Evolutionary conservation across 2,797 vertebrate species (phyloP), one percentile per base, ranked within the genome.

Genomic region (Liparis tanakae): DNA sequence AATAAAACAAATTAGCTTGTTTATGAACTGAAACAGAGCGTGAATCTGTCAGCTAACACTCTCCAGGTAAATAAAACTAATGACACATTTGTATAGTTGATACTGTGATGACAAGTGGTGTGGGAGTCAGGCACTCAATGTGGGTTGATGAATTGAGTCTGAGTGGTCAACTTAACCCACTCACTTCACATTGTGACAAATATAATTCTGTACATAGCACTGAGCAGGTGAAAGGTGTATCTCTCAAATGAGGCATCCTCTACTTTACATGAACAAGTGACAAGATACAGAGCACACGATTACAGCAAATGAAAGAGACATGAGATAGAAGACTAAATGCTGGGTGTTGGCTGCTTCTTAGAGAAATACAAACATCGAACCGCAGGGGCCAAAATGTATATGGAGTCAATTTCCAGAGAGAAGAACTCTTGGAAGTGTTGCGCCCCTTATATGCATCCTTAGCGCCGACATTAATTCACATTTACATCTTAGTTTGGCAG

Each of bases 401-500:
- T 43, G 22, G 14, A 14, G 17, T 64, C 22, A 36, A 18, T 76
- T 84, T 80, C 20, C 3, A 4, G 30, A 59, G 25, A 78, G 41
- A n/a, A 58, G 57, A 54, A 53, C 18, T 61, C 44, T 69, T 33
- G 12, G 60, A 22, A 59, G 60, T 76, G 71, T 51, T 60, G 67
- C 67, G 8, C 67, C 53, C 72, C 66, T 68, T 67, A 43, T 76
- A 69, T 57, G 41, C 50, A 54, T 80, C 70, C 69, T 84, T 59
- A 46, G 44, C 30, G 3, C 55, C 73, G 71, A 80, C 18, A 25
- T 63, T 82, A 77, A 87, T 82, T 82, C 61, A 70, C 75, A 82
- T 85, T 85, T 81, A 84, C 69, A 78, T 82, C 34, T 76, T 67
- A 68, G 65, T 79, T 75, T 70, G 59, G 37, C 64, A 48, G 72